These are phyloP conservation scores for Leptonema lineaticorne DNA, from an alignment of 1,140 invertebrate species.

Conservation along the genomic window DNA sequence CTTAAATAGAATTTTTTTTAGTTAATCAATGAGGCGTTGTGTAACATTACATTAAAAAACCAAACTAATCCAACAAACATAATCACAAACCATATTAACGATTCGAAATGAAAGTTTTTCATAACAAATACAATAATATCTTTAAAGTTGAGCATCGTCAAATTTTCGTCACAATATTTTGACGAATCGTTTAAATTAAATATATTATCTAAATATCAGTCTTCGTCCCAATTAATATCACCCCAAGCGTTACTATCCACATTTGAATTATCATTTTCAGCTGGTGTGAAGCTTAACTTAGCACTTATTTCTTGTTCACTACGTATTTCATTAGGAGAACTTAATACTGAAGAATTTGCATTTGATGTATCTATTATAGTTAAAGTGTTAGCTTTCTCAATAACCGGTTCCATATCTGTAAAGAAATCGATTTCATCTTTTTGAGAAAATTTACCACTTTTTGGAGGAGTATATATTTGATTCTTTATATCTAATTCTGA, in stretches of 20 bases:
- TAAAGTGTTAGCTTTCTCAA: constrained; percentile 62
- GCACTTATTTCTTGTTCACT: constrained; percentile 42
- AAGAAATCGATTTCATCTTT: constrained; percentile 74
- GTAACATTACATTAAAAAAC: constrained; percentile 36
- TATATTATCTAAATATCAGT: constrained; percentile 32
- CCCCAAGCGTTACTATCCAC: constrained; percentile 48
- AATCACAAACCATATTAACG: constrained; percentile 32
- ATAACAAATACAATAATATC: background rate
- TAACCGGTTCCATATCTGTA: constrained; percentile 80
- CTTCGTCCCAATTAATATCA: constrained; percentile 44
- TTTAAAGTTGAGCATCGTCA: background rate
- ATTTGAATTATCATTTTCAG: constrained; percentile 47
- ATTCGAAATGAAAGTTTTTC: constrained; percentile 29
- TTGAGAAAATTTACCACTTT: constrained; percentile 46
- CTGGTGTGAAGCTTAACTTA: constrained; percentile 53
- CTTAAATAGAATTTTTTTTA: background rate
- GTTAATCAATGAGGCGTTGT: background rate
- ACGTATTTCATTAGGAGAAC: background rate
- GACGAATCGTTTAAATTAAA: background rate
- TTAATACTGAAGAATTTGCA: background rate
- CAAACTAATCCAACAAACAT: constrained; percentile 32
- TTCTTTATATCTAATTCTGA: constrained; percentile 74
- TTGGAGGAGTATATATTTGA: constrained; percentile 55
- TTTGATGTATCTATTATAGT: constrained; percentile 33
- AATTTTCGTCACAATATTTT: background rate